Percentiles rank a stretch among this genome's conserved stretches.
Conservation (phyloP, 2,797 vertebrate species). For the Caiman crocodilus region DNA sequence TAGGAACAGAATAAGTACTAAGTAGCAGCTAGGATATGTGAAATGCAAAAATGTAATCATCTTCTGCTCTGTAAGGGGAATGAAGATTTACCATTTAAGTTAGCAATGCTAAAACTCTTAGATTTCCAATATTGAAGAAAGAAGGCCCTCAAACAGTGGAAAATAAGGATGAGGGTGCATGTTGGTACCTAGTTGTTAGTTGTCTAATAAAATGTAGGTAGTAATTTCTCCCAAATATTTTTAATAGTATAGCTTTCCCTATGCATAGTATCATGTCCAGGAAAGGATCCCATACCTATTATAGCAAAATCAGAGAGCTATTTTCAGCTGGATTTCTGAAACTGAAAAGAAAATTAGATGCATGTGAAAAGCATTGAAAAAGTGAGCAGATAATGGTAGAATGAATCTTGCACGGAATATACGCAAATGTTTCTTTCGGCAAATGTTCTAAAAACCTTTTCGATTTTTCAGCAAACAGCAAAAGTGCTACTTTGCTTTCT, state of each 20-base stretch:
- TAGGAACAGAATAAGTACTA: not conserved
- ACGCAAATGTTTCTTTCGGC: accelerated
- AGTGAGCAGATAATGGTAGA: not conserved
- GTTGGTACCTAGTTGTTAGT: not conserved
- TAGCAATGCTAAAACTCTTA: not conserved
- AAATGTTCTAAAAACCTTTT: not conserved
- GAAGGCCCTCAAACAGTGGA: not conserved
- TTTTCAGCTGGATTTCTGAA: not conserved
- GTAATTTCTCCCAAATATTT: not conserved
- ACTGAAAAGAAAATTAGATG: not conserved
- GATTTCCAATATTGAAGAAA: not conserved
- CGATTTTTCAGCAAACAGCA: not conserved
- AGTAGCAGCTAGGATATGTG: not conserved
- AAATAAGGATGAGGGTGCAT: not conserved
- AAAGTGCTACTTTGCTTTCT: not conserved
- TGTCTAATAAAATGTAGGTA: not conserved
- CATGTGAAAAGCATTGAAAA: not conserved
- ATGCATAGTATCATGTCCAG: too few relatives aligned
- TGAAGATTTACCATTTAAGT: not conserved
- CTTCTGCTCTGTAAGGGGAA: not conserved
- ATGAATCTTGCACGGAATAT: not conserved
- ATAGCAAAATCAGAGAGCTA: not conserved
- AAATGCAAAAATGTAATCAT: not conserved
- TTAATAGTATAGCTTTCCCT: not conserved
- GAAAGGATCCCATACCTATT: not conserved